Conservation (phyloP, 1,140 invertebrate species). For the Drosophila saltans region DNA sequence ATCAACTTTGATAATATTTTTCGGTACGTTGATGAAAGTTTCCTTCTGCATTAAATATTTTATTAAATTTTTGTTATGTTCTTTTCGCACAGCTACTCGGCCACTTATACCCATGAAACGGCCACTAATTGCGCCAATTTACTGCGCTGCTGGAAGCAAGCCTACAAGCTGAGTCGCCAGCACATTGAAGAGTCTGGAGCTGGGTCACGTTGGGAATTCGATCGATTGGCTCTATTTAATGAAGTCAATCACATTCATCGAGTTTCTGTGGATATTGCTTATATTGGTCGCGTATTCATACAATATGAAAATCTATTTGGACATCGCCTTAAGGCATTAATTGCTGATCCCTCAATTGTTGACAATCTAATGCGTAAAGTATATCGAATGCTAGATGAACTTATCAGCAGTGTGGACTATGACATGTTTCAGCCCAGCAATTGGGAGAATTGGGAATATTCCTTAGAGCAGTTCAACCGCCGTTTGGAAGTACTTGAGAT, state of each 20-base stretch:
- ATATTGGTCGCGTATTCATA: slow-evolving; percentile 90
- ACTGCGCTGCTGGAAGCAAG: slow-evolving; percentile 90
- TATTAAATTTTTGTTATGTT: no score
- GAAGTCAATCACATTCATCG: slow-evolving; percentile 92
- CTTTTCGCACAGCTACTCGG: slow-evolving; percentile 83
- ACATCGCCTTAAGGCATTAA: slow-evolving; percentile 92
- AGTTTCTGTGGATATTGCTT: slow-evolving; percentile 90
- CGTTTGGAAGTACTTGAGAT: slow-evolving; percentile 90
- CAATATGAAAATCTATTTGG: slow-evolving; percentile 96
- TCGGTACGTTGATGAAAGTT: slow-evolving; percentile 84
- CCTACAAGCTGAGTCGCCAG: slow-evolving; percentile 89
- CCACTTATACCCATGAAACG: slow-evolving; percentile 84
- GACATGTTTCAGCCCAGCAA: slow-evolving; percentile 91
- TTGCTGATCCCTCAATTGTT: slow-evolving; percentile 92
- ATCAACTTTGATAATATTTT: slow-evolving; percentile 90
- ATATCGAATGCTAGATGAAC: slow-evolving; percentile 85
- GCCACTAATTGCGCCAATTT: slow-evolving; percentile 87
- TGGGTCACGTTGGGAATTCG: slow-evolving; percentile 95
- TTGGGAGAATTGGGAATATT: slow-evolving; percentile 92
- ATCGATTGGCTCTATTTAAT: slow-evolving; percentile 90
- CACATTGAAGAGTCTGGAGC: slow-evolving; percentile 93
- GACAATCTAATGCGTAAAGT: slow-evolving; percentile 89
- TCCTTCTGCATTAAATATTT: no score
- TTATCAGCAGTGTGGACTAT: slow-evolving; percentile 91
- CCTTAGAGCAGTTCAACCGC: slow-evolving; percentile 89